A percentile compares a stretch with the other conserved stretches of the same genome.
These are phyloP conservation scores for Chrysomallon squamiferum DNA, from an alignment of 1,140 invertebrate genomes.

Conservation along the genomic window DNA sequence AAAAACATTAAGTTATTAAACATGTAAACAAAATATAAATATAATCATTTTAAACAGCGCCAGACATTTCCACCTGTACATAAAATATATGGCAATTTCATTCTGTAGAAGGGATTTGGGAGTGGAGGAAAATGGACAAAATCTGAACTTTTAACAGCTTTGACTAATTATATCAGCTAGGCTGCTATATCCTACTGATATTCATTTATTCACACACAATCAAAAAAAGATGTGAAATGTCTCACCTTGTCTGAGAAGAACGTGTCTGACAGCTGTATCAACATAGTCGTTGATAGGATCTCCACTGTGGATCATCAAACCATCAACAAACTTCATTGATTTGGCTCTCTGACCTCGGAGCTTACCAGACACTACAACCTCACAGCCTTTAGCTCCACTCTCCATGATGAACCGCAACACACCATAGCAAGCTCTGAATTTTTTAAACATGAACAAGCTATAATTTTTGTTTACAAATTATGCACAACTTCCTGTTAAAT, in stretches of 20 bases:
- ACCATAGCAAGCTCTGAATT: constrained; percentile 92
- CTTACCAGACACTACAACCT: constrained; percentile 99
- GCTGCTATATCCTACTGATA: background rate
- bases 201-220: background rate
- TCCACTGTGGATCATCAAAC: constrained; percentile 99
- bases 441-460: background rate
- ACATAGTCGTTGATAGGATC: constrained; percentile 99
- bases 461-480: background rate
- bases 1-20: no score
- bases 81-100: no score
- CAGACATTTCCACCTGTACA: no score
- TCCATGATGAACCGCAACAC: constrained; percentile 99
- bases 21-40: no score
- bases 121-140: no score
- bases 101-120: no score
- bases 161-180: no score
- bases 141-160: no score
- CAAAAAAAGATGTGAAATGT: background rate
- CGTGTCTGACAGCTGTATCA: constrained; percentile 96
- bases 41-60: no score
- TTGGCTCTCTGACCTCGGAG: constrained; percentile 98
- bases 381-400: constrained; percentile 93
- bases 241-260: constrained; percentile 91
- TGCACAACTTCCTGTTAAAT: background rate
- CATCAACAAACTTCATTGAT: constrained; percentile 99